Evolutionary conservation across 1,140 invertebrate genomes (phyloP).

Genomic region (Caerostris extrusa): DNA sequence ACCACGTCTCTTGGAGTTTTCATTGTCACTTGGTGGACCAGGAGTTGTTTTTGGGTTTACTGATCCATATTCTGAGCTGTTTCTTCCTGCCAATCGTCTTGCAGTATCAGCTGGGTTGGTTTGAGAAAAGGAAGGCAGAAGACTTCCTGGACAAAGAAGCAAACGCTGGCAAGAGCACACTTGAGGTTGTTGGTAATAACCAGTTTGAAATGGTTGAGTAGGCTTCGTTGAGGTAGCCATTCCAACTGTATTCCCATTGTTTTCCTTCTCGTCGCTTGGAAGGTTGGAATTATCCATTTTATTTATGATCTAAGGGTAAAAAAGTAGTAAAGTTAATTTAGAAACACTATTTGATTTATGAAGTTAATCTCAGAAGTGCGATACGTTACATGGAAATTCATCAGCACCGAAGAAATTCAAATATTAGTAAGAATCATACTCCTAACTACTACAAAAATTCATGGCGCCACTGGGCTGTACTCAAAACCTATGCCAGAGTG

Average conservation of each 20-base stretch:
- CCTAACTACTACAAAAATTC: no score
- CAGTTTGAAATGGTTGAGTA: background rate
- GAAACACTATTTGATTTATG: no score
- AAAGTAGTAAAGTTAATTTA: no score
- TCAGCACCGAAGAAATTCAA: no score
- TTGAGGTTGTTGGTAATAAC: slow-evolving; percentile 33
- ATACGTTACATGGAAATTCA: no score
- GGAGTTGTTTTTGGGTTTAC: slow-evolving; percentile 39
- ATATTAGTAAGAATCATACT: no score
- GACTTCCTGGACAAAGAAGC: slow-evolving; percentile 62
- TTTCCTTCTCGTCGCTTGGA: slow-evolving; percentile 54
- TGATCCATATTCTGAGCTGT: slow-evolving; percentile 68
- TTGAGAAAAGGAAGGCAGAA: slow-evolving; percentile 53
- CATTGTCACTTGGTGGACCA: slow-evolving; percentile 43
- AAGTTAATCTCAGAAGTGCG: no score
- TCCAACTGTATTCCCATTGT: slow-evolving; percentile 53
- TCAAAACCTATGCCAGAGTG: no score
- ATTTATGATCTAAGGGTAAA: slow-evolving; percentile 72
- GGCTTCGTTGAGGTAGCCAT: background rate
- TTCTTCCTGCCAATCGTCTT: background rate
- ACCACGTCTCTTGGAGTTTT: slow-evolving; percentile 26
- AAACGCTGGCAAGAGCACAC: slow-evolving; percentile 68
- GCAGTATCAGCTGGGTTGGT: background rate
- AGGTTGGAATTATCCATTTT: slow-evolving; percentile 65
- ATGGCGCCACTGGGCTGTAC: no score